Base-by-base conservation (phyloP, 1,140 invertebrate species). In the Scaptomyza pallida region DNA sequence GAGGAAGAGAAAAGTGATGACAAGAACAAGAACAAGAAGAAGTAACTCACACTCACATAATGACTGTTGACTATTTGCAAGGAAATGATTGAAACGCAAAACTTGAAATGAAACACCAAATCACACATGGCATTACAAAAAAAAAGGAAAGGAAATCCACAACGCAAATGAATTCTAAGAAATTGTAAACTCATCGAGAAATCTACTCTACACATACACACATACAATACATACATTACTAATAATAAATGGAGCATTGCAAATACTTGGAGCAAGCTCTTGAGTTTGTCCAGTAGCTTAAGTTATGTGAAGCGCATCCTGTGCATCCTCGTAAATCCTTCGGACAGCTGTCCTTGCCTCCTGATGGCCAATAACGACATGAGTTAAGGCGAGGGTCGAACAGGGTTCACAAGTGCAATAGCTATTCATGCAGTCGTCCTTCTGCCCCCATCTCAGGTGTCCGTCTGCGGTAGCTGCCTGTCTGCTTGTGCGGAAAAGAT, bases 201-300 rank as follows among this genome's bases (percentile, higher is more conserved):
- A 15, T 33, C 0, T 17, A 21, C 5, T 26, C 12, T 33, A n/a
- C 48, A 41, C 16, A 37, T 26, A 6, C n/a, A n/a, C 19, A 52
- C 10, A 35, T 26, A 41, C 17, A n/a, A 12, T 10, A 10, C n/a
- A 13, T 4, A 26, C 4, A 30, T 8, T 10, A 40, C 15, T 16
- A 23, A 4, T 15, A 50, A 60, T 63, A 59, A 70, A 70, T 17
- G 40, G 72, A 79, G 61, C 72, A 63, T 72, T 80, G 57, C 40
- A 67, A 72, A 63, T 10, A 12, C 17, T 13, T 37, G 10, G 12
- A 12, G 5, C 12, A 8, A 37, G 33, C 33, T 37, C 33, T 37
- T 37, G 33, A 37, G 33, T n/a, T 37, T 37, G 33, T 37, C 12
- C 15, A 12, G 16, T 17, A 10, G 13, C 15, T n/a, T 13, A n/a